Evolutionary conservation across 2,797 vertebrate species (phyloP).

Genomic region (Enteromius unitaeniatus): DNA sequence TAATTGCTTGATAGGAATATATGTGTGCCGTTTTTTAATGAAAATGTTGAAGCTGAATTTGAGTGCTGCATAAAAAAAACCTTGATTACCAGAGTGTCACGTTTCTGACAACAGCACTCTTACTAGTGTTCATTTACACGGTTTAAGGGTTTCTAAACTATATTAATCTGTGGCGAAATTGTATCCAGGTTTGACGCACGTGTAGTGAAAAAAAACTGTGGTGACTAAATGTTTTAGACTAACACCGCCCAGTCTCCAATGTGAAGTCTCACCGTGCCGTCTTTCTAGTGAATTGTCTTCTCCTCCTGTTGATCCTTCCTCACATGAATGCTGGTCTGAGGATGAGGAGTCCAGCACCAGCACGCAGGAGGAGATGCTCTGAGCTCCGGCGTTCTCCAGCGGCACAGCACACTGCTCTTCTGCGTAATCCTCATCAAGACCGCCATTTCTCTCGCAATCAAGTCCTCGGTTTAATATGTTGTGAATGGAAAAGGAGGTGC

Average conservation of each 20-base stretch:
- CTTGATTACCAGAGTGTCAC: too few species aligned
- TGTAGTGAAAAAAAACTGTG: neutral
- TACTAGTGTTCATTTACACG: neutral
- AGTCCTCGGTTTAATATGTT: slow-evolving; percentile 75
- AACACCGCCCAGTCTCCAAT: neutral
- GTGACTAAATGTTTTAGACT: neutral
- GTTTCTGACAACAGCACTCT: neutral
- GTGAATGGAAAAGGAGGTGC: slow-evolving; percentile 79
- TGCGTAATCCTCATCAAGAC: slow-evolving; percentile 20
- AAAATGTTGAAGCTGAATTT: neutral
- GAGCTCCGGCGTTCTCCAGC: slow-evolving; percentile 32
- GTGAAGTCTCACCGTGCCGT: slow-evolving; percentile 63
- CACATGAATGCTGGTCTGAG: slow-evolving; percentile 55
- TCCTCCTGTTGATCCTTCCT: slow-evolving; percentile 62
- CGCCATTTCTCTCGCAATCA: slow-evolving; percentile 47
- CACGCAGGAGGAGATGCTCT: slow-evolving; percentile 42
- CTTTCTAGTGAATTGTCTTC: slow-evolving; percentile 58
- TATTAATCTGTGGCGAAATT: neutral
- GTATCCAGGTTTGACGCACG: neutral
- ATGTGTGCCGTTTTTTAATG: neutral
- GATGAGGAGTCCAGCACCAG: slow-evolving; percentile 47
- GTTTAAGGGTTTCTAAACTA: neutral
- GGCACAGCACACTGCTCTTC: slow-evolving; percentile 17
- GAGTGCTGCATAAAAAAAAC: neutral
- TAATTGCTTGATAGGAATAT: neutral